A percentile compares a stretch with the other conserved stretches of the same genome.
Evolutionary conservation across 2,888 invertebrate species (phyloP).

Genomic region (Dermolepida albohirtum): DNA sequence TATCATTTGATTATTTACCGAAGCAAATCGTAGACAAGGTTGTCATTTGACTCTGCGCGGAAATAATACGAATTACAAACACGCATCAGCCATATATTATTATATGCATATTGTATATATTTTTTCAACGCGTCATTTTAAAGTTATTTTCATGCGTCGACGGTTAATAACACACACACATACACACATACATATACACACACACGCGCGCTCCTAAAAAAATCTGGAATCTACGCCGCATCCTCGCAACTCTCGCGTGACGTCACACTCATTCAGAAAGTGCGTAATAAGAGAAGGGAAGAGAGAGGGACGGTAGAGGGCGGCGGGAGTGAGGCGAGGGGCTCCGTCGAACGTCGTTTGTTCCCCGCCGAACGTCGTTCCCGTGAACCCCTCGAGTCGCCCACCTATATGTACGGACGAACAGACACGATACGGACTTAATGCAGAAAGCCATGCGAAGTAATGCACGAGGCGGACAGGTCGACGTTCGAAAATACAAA

Average conservation of each 20-base stretch:
- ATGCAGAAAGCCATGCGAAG: too few relatives aligned
- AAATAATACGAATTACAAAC: too few relatives aligned
- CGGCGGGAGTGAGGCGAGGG: background rate
- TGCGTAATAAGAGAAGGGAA: constrained; percentile 36
- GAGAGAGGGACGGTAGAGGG: constrained; percentile 11
- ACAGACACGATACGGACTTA: too few relatives aligned
- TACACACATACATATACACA: background rate
- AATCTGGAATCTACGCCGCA: constrained; percentile 38
- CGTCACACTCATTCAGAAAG: constrained; percentile 42
- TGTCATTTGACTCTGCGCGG: too few relatives aligned
- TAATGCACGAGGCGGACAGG: background rate
- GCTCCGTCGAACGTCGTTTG: background rate
- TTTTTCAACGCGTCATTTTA: background rate
- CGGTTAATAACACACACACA: background rate
- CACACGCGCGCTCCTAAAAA: constrained; percentile 22
- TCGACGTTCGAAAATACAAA: constrained; percentile 26
- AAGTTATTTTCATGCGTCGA: constrained; percentile 1
- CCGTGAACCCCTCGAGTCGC: too few relatives aligned
- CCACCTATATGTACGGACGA: too few relatives aligned
- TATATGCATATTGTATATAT: background rate
- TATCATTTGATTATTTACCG: too few relatives aligned
- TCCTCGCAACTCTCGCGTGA: constrained; percentile 32
- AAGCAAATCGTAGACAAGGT: too few relatives aligned
- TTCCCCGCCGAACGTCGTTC: background rate
- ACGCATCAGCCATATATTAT: too few relatives aligned